phyloP scores from a whole-genome alignment of 2,888 invertebrate species.

The Cataglyphis rosenhaueri region DNA sequence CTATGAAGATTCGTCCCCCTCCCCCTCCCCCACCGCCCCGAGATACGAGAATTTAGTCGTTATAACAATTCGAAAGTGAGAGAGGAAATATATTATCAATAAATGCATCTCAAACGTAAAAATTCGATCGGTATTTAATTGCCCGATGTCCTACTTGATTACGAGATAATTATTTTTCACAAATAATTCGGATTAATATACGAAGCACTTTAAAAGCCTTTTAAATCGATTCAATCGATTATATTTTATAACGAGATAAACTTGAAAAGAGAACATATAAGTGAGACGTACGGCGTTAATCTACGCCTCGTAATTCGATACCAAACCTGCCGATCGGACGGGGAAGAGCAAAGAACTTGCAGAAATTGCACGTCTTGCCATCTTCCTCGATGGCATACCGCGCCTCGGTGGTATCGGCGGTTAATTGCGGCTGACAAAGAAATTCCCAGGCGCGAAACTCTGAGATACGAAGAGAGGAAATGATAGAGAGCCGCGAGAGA shows the following conservation, averaged over 20 bases:
- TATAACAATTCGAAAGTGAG: not conserved
- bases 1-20: not conserved
- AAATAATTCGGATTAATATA: not conserved
- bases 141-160: not conserved
- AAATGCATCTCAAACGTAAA: not conserved
- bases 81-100: not conserved
- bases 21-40: too few relatives aligned
- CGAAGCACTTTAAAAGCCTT: not conserved
- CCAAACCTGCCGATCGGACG: not conserved
- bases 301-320: slow-evolving; percentile 21
- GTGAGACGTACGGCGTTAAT: not conserved
- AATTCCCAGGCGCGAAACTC: slow-evolving; percentile 45
- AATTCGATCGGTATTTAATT: not conserved
- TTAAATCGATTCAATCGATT: not conserved
- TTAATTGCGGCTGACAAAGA: slow-evolving; percentile 56
- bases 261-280: not conserved
- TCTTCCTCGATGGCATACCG: slow-evolving; percentile 28
- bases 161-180: not conserved
- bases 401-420: slow-evolving; percentile 31
- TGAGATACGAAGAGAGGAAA: slow-evolving; percentile 42
- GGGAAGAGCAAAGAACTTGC: slow-evolving; percentile 23
- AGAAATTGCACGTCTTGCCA: slow-evolving; percentile 36
- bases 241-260: not conserved
- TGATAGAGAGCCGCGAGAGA: slow-evolving; percentile 31
- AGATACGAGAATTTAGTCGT: slow-evolving; percentile 14